A percentile compares a stretch with the other conserved stretches of the same genome.
Conservation (phyloP, 2,888 invertebrate genomes). For the Drosophila acutilabella region DNA sequence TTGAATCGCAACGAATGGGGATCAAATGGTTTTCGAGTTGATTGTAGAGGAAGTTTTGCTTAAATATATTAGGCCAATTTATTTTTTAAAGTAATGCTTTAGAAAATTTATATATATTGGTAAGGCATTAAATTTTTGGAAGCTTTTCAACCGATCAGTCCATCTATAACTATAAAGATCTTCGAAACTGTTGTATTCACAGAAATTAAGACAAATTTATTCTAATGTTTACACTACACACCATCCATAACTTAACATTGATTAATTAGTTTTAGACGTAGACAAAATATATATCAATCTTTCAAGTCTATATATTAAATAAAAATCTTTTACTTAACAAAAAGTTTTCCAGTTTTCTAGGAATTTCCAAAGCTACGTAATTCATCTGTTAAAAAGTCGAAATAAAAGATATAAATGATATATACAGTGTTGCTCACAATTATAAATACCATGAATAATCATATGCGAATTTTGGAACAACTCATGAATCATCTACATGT, state of each 20-base stretch:
- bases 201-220: too few species aligned
- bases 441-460: slow-evolving; percentile 52
- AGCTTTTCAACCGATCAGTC: too few species aligned
- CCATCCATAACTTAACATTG: background rate
- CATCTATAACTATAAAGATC: too few species aligned
- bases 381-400: background rate
- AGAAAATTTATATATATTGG: too few species aligned
- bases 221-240: too few species aligned
- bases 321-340: slow-evolving; percentile 5
- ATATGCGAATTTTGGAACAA: slow-evolving; percentile 50
- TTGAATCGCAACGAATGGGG: slow-evolving; percentile 27
- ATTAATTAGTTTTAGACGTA: background rate
- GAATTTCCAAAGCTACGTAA: background rate
- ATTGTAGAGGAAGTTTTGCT: too few species aligned
- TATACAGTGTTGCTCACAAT: slow-evolving; percentile 28
- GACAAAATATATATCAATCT: background rate
- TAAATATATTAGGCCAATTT: too few species aligned
- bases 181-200: too few species aligned
- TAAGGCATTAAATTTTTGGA: too few species aligned
- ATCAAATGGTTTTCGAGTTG: slow-evolving; percentile 12
- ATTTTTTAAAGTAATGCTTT: too few species aligned
- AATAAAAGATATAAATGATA: slow-evolving; percentile 2
- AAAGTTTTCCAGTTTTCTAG: background rate
- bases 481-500: slow-evolving; percentile 46
- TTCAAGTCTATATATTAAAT: background rate